phyloP scores from a whole-genome alignment of 35 echinoderm and acorn worm genomes.

The Apostichopus californicus region DNA sequence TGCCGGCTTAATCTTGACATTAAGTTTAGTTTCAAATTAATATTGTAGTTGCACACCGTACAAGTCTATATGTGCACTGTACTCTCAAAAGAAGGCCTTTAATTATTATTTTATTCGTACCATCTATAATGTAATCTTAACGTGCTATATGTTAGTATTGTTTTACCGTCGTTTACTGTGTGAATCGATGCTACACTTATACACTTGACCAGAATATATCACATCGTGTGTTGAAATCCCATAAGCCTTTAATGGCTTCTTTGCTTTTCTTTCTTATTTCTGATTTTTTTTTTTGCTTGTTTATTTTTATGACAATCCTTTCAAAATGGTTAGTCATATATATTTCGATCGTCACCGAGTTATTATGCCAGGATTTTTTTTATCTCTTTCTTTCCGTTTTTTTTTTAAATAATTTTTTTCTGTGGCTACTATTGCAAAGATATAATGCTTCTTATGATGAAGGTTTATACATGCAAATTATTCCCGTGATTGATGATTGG shows the following conservation, averaged over 20 bases:
- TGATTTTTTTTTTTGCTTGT: too few species aligned
- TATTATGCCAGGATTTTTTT: neutral
- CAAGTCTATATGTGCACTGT: too few species aligned
- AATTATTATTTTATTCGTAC: neutral
- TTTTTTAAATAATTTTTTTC: neutral
- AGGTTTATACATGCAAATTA: slow-evolving; percentile 48
- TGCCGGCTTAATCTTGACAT: too few species aligned
- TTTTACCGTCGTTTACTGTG: neutral
- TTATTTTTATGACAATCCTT: neutral
- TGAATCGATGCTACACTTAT: neutral
- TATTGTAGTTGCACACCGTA: too few species aligned
- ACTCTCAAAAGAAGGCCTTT: too few species aligned
- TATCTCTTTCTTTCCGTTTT: neutral
- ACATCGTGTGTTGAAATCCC: neutral
- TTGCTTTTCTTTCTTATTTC: neutral
- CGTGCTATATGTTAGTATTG: neutral
- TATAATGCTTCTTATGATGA: slow-evolving; percentile 32
- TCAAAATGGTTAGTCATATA: slow-evolving; percentile 12
- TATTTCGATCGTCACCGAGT: slow-evolving; percentile 13
- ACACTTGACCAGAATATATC: slow-evolving; percentile 8
- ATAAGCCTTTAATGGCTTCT: neutral
- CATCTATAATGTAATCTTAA: neutral
- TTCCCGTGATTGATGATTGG: slow-evolving; percentile 34
- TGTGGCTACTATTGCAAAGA: neutral
- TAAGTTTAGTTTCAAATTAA: too few species aligned